Percentiles rank a stretch among this genome's conserved stretches.
These are phyloP conservation scores for Eudemis profundana DNA, from an alignment of 2,888 invertebrate species.

Conservation along the genomic window DNA sequence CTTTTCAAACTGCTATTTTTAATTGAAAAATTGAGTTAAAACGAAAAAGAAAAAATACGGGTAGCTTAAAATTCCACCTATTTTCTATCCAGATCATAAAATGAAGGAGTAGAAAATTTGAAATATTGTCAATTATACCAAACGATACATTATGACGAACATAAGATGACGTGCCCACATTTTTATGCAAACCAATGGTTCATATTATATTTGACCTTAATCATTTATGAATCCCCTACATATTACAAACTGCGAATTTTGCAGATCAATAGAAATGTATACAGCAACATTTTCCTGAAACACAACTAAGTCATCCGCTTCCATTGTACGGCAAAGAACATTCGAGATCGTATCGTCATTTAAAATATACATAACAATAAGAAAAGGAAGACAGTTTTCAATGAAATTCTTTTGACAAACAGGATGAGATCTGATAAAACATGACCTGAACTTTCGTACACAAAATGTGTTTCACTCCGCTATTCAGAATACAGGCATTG, in stretches of 20 bases:
- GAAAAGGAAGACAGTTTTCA: not conserved
- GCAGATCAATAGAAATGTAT: not conserved
- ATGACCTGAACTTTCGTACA: not conserved
- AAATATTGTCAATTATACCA: too few species aligned
- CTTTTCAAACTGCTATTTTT: too few species aligned
- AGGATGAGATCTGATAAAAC: constrained; percentile 2
- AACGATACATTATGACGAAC: too few species aligned
- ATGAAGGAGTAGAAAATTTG: too few species aligned
- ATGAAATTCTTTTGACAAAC: not conserved
- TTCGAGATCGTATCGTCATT: not conserved
- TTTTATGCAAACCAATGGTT: too few species aligned
- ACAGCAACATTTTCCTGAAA: not conserved
- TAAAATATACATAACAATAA: not conserved
- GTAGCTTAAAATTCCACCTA: too few species aligned
- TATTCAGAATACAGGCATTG: not conserved
- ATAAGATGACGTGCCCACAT: too few species aligned
- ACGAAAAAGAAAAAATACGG: too few species aligned
- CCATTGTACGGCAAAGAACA: not conserved
- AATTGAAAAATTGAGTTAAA: too few species aligned
- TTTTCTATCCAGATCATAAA: too few species aligned
- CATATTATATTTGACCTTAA: too few species aligned
- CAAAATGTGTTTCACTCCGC: not conserved
- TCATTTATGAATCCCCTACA: too few species aligned
- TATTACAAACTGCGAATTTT: not conserved
- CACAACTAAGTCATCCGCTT: not conserved